A percentile compares a stretch with the other conserved stretches of the same genome.
phyloP scores from a whole-genome alignment of 2,888 invertebrate species.

The Pyrocoelia pectoralis region DNA sequence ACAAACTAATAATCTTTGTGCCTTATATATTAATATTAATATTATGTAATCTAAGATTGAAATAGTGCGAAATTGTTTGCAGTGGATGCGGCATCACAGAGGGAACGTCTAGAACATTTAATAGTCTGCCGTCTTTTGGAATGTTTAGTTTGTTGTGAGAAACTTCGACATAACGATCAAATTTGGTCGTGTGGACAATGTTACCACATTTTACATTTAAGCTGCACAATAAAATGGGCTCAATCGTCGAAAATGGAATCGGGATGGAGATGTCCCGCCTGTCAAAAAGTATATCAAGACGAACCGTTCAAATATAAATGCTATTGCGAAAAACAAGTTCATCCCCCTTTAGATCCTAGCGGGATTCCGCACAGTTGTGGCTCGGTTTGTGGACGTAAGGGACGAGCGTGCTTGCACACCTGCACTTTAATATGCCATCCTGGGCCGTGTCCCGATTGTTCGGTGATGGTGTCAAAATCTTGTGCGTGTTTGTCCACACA shows the following conservation, averaged over 20 bases:
- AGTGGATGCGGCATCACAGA: slow-evolving; percentile 74
- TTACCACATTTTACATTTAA: slow-evolving; percentile 90
- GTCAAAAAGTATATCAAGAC: slow-evolving; percentile 80
- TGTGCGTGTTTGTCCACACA: slow-evolving; percentile 83
- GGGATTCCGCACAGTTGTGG: slow-evolving; percentile 93
- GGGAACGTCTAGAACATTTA: slow-evolving; percentile 85
- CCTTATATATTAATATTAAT: too few relatives aligned
- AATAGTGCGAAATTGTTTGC: slow-evolving; percentile 22
- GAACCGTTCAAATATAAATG: slow-evolving; percentile 86
- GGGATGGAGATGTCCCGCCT: slow-evolving; percentile 97
- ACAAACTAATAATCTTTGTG: too few relatives aligned
- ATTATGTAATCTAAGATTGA: too few relatives aligned
- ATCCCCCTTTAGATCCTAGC: slow-evolving; percentile 79
- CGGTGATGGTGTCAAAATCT: slow-evolving; percentile 73
- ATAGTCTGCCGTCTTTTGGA: slow-evolving; percentile 84
- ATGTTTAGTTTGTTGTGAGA: slow-evolving; percentile 94
- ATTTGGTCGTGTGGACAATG: slow-evolving; percentile 94
- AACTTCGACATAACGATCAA: slow-evolving; percentile 78
- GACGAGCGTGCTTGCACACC: slow-evolving; percentile 65
- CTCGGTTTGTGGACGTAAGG: slow-evolving; percentile 74
- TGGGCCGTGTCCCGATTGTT: slow-evolving; percentile 93
- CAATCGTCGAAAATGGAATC: slow-evolving; percentile 76
- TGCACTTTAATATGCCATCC: slow-evolving; percentile 91
- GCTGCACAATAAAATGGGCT: slow-evolving; percentile 93
- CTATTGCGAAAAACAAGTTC: slow-evolving; percentile 84